Evolutionary conservation across 2,797 vertebrate species (phyloP).

Genomic region (Myotis findleyi): DNA sequence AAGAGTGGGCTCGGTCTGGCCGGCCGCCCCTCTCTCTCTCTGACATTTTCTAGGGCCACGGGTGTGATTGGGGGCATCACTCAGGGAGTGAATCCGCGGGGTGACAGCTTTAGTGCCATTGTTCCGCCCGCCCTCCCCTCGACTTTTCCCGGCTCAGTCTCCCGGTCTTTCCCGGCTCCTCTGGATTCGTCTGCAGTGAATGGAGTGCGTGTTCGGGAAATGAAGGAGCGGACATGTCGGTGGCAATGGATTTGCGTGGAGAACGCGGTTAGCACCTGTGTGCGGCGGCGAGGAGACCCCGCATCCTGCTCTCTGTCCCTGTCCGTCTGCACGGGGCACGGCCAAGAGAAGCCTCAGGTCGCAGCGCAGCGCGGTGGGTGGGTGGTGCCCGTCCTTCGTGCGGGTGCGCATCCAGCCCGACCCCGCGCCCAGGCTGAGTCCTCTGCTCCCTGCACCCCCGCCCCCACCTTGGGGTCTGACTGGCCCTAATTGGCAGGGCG

Average conservation of each 20-base stretch:
- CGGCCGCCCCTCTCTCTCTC: not conserved
- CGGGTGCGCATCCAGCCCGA: not conserved
- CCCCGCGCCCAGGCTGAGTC: not conserved
- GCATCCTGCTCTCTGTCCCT: not conserved
- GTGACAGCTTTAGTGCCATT: conserved; percentile 30
- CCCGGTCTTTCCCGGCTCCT: not conserved
- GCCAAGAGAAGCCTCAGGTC: not conserved
- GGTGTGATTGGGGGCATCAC: conserved; percentile 37
- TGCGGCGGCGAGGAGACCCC: not conserved
- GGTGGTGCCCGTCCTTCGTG: not conserved
- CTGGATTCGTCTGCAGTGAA: accelerated
- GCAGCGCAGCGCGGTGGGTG: not conserved
- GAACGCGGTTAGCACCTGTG: conserved; percentile 4
- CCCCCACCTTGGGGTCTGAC: conserved; percentile 13
- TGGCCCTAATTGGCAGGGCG: conserved; percentile 66
- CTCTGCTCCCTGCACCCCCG: conserved; percentile 6
- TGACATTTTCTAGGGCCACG: not conserved
- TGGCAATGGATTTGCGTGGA: not conserved
- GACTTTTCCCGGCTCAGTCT: not conserved
- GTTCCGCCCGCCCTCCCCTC: not conserved
- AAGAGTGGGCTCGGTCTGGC: not conserved
- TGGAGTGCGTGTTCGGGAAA: not conserved
- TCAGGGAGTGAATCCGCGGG: conserved; percentile 27
- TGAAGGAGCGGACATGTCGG: not conserved
- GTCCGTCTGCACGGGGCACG: not conserved